Evolutionary conservation across 2,113 vertebrate genomes (phyloP).

Genomic region (Tupaia chinensis): DNA sequence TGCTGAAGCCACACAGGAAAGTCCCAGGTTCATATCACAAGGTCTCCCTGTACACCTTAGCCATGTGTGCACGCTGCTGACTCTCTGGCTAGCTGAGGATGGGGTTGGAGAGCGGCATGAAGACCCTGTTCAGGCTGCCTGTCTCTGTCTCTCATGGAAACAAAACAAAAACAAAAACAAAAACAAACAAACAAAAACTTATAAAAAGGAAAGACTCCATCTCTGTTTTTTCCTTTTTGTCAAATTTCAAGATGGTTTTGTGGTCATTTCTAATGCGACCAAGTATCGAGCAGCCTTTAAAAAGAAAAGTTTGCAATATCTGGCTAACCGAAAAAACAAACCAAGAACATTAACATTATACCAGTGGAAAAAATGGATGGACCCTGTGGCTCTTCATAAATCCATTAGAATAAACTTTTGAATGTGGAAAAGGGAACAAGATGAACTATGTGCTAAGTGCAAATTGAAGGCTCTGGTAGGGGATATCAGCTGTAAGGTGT

Average conservation of each 20-base stretch:
- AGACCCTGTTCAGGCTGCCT: too few relatives aligned
- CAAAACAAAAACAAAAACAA: too few relatives aligned
- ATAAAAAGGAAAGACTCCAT: neutral
- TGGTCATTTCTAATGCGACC: neutral
- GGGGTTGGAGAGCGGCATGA: too few relatives aligned
- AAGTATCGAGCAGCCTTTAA: neutral
- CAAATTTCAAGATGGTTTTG: neutral
- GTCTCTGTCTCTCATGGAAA: too few relatives aligned
- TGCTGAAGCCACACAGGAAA: too few relatives aligned
- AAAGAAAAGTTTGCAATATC: neutral
- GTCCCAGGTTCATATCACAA: too few relatives aligned
- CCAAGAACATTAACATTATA: neutral
- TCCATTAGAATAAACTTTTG: neutral
- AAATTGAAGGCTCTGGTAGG: neutral
- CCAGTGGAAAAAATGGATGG: neutral
- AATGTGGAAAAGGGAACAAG: neutral
- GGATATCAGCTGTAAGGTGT: neutral
- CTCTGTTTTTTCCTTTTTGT: neutral
- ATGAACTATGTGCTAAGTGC: neutral
- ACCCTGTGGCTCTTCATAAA: neutral
- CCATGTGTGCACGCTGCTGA: too few relatives aligned
- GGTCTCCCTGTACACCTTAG: too few relatives aligned
- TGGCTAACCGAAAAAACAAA: neutral
- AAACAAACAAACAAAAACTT: too few relatives aligned
- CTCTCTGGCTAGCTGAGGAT: too few relatives aligned